Evolutionary conservation across 2,888 invertebrate species (phyloP), one percentile per base, ranked within the genome.

Genomic region (Xestia ashworthii): DNA sequence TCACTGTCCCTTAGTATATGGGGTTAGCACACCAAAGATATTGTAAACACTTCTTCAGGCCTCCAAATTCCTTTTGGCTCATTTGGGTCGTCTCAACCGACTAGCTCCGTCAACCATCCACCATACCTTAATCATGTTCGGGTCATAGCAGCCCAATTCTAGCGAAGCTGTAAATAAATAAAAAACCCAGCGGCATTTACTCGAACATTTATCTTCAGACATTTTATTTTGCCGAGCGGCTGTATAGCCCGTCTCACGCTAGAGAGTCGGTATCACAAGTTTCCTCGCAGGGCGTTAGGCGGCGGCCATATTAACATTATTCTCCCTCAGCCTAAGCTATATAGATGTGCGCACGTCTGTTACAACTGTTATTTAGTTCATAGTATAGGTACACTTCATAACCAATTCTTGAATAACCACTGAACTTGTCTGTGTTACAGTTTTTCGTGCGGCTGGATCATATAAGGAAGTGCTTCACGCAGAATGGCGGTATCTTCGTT

Each of bases 401-500:
- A 48, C 55, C 32, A 38, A 19, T 74, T 55, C 65, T 32, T 71
- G 11, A 64, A 70, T 75, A 25, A 82, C 44, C 46, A 58, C 25
- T 75, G 5, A 74, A 73, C 19, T 68, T 87, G 73, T 90, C 91
- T 95, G 86, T 97, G 93, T 98, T 99, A 92, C 98, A 99, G 99
- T 99, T 99, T 97, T 99, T 99, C 97, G 99, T 99, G 96, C 98
- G 99, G 95, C 98, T 99, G 97, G 99, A 99, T 97, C 99, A 99
- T 97, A 99, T 99, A 97, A 98, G 99, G 97, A 99, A 99, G 97
- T 99, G 99, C 97, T 99, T 99, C 97, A 99, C 99, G 82, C 99
- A 99, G 97, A 99, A 99, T 96, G 99, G 99, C 95, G 99, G 99
- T 95, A 98, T 99, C 96, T 99, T 99, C 97, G 98, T 99, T 94